A percentile compares a stretch with the other conserved stretches of the same genome.
These are phyloP conservation scores for Oreohelix idahoensis DNA, from an alignment of 1,140 invertebrate species.

Conservation along the genomic window DNA sequence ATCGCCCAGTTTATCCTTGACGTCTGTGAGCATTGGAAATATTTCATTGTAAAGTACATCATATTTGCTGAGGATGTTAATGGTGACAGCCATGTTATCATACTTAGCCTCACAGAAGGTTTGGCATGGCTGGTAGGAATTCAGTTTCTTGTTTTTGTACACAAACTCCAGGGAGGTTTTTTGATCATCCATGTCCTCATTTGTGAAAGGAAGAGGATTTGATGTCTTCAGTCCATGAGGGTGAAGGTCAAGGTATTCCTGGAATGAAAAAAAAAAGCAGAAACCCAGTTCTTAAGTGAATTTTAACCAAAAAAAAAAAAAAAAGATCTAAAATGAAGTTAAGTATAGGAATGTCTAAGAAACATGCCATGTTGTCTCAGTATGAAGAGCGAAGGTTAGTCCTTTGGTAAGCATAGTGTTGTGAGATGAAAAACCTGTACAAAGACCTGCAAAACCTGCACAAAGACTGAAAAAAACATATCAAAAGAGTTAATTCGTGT, in stretches of 20 bases:
- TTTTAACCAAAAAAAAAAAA: no score
- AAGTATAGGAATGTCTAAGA: no score
- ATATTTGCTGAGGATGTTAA: neutral
- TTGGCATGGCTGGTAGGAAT: neutral
- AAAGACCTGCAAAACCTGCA: no score
- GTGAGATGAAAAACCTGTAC: no score
- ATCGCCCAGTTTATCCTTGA: neutral
- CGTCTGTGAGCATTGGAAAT: neutral
- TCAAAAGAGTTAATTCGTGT: no score
- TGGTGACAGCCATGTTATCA: neutral
- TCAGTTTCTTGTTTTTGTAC: neutral
- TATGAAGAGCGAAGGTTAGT: no score
- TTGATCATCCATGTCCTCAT: conserved; percentile 29
- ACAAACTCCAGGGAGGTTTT: conserved; percentile 17
- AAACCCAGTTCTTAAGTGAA: no score
- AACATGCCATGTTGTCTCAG: no score
- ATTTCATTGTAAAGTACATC: conserved; percentile 5
- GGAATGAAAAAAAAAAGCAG: neutral
- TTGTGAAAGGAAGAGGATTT: conserved; percentile 6
- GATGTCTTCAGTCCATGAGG: conserved; percentile 10
- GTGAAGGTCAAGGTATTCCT: conserved; percentile 31
- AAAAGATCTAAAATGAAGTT: no score
- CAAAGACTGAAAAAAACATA: no score
- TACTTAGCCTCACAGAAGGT: neutral
- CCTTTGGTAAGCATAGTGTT: no score